A percentile compares a stretch with the other conserved stretches of the same genome.
Conservation (phyloP, 2,888 invertebrate genomes). For the Lepidonotus clava region DNA sequence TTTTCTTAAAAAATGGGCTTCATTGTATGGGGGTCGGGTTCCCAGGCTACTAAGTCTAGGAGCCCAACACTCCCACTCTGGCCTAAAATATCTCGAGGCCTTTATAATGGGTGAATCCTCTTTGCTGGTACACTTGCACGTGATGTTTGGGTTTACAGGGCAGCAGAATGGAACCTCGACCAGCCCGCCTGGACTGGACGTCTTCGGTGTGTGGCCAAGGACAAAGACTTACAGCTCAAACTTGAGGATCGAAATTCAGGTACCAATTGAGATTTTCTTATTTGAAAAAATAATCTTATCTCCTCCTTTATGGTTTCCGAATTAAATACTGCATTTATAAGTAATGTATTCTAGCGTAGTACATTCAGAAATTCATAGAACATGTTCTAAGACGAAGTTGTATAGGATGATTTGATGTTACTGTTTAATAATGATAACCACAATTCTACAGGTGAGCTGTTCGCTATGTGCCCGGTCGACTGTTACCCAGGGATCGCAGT, state of each 20-base stretch:
- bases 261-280: too few relatives aligned
- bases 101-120: neutral
- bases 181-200: constrained; percentile 99
- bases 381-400: neutral
- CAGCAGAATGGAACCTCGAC: constrained; percentile 99
- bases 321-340: too few relatives aligned
- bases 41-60: too few relatives aligned
- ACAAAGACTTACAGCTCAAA: constrained; percentile 92
- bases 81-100: too few relatives aligned
- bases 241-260: constrained; percentile 93
- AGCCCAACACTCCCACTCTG: too few relatives aligned
- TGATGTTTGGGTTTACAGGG: constrained; percentile 86
- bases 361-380: neutral
- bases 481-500: constrained; percentile 96
- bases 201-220: constrained; percentile 94
- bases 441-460: constrained; percentile 86
- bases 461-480: constrained; percentile 97
- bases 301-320: too few relatives aligned
- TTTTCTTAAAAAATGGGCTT: too few relatives aligned
- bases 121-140: neutral
- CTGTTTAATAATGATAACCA: neutral
- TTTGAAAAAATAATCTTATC: too few relatives aligned
- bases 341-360: too few relatives aligned
- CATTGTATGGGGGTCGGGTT: too few relatives aligned
- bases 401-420: too few relatives aligned